Evolutionary conservation across 37 sponge, comb jelly and placozoan genomes (phyloP), one percentile per base, ranked within the genome.

Genomic region (Dysidea cf. avara): DNA sequence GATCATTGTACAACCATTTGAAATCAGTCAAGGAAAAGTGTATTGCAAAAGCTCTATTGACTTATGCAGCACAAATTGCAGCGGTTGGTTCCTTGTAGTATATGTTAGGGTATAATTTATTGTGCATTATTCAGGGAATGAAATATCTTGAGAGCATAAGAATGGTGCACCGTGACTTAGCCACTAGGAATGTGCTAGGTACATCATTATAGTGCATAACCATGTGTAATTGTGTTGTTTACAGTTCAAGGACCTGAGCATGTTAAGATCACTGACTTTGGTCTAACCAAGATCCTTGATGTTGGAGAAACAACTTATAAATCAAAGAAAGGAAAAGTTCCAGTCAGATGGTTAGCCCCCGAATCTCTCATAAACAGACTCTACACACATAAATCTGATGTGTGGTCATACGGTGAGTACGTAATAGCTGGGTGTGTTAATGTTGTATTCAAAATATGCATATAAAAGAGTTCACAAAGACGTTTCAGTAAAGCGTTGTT

Each of bases 231-330:
- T 12, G 9, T 9, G 9, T 67, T 16, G 6, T 67, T n/a, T 67
- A 9, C 40, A 47, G 96, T 96, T 13, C 92, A 87, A 63, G 78
- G 86, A 17, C 67, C 80, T 9, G 56, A 60, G 33, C 57, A 71
- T 48, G 90, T 96, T 26, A 96, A 96, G 79, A 96, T 96, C 64
- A 87, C 92, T 31, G 96, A 96, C 54, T 96, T 96, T 82, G 96
- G 96, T 16, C 72, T 96, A 57, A 86, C 87, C 29, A 78, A 78
- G 63, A 61, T 89, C n/a, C 62, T 96, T 35, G 94, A 85, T 55
- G 83, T 85, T 13, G 90, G 86, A 1, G 78, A 89, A 49, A 25
- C 68, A 20, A 82, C 85, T 35, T 94, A 85, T 79, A 56, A 85
- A 56, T 74, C 83, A 22, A 39, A 40, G 24, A 80, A 71, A 54